phyloP scores from a whole-genome alignment of 2,888 invertebrate genomes.

The Meiosimyza decipiens region DNA sequence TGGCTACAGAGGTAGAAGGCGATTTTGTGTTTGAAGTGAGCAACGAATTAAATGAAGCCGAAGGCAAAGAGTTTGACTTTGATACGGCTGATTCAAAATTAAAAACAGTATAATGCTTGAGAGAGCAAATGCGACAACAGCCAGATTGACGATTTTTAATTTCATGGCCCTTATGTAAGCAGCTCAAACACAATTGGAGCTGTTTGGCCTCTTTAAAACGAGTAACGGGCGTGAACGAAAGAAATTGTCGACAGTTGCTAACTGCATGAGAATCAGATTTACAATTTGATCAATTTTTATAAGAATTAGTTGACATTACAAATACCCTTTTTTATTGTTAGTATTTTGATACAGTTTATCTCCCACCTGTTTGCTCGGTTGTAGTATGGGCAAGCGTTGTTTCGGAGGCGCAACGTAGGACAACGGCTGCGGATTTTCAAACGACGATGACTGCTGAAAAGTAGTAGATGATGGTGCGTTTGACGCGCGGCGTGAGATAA shows the following conservation, averaged over 20 bases:
- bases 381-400: too few relatives aligned
- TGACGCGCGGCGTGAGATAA: too few relatives aligned
- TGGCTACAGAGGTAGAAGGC: background rate
- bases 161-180: background rate
- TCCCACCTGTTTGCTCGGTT: too few relatives aligned
- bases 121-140: background rate
- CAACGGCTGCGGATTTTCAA: too few relatives aligned
- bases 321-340: constrained; percentile 8
- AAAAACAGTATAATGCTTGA: background rate
- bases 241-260: constrained; percentile 29
- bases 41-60: background rate
- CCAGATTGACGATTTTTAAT: background rate
- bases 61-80: background rate
- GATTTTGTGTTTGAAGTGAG: background rate
- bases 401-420: too few relatives aligned
- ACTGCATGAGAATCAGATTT: constrained; percentile 25
- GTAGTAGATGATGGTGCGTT: too few relatives aligned
- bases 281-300: constrained; percentile 33
- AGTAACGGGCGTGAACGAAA: background rate
- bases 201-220: constrained; percentile 2
- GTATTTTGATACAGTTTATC: background rate
- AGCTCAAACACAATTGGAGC: background rate
- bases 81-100: background rate
- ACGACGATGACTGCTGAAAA: too few relatives aligned
- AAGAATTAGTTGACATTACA: constrained; percentile 25